Evolutionary conservation across 1,140 invertebrate genomes (phyloP), one percentile per base, ranked within the genome.

Genomic region (Drosophila persimilis): DNA sequence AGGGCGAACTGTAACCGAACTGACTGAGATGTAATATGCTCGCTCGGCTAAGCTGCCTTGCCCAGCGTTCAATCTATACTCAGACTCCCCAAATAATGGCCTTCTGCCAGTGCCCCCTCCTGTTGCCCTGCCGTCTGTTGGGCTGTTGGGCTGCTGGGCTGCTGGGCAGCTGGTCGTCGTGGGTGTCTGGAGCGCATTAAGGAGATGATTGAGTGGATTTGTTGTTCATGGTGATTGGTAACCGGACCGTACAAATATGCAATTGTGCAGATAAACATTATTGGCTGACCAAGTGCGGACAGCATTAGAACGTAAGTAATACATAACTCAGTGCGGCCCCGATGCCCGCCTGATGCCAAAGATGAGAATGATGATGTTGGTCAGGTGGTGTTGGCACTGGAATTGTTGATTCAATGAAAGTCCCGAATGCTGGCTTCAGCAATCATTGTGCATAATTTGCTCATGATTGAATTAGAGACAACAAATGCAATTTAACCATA

Each of bases 181-280:
- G 29, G 52, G 61, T 53, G 53, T 60, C 56, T 75, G 55, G 57
- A 63, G 71, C 66, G 70, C 71, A 86, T 86, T 86, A 86, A 67
- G 70, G 73, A 81, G 70, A 86, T 86, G 81, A 86, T 86, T 88
- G 81, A 86, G 81, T 86, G 81, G 81, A 81, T 88, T 86, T 88
- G 67, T 61, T 86, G 77, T 62, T 64, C 66, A 62, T 80, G 58
- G 57, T 61, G 77, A 85, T 70, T 77, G 73, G 61, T 62, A 55
- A 55, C 48, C 58, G 61, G 47, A 77, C 50, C 73, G 67, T 71
- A 69, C 75, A 75, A 72, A 83, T 76, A 84, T 80, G 80, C 80
- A 74, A 80, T 51, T 71, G 73, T 72, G 60, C 59, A 74, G 71
- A 79, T 63, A 74, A 72, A 79, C 71, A 75, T 81, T 77, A 81